Base-by-base conservation (phyloP, 2,113 vertebrate genomes). In the Cariama cristata region DNA sequence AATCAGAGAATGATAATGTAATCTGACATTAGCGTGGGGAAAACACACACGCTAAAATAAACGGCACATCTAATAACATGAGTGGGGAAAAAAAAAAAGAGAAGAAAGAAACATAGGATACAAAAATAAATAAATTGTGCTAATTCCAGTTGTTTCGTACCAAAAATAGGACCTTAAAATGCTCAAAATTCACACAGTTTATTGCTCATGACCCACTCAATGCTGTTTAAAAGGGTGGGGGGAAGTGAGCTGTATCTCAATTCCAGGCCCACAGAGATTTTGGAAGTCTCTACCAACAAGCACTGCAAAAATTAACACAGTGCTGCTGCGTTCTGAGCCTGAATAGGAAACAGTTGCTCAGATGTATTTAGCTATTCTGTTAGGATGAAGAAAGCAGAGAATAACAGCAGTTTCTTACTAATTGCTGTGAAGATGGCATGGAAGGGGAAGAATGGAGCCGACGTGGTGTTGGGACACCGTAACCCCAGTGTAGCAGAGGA, bases 51-150 rank as follows among this genome's bases (percentile, higher is more conserved):
- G 26, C 17, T 19, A 40, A 72, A 52, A 67, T 58, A 62, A 63
- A 59, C 9, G 2, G 5, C 12, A 72, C 67, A 32, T 26, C 24
- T 53, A 75, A 55, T 18, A 79, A 45, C 11, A 49, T 17, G 2
- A 7, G 7, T 38, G 8, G 2, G 8, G 5, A 1, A 6, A 2
- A 9, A 16, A 7, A 20, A 38, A 12, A 15, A 14, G 45, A 45
- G 4, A 38, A 33, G 1, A 81, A 44, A 77, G 1, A 60, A 80
- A 45, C 5, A 63, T 2, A 2, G 11, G 16, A 38, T 18, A n/a
- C 0, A 14, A 50, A 28, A 27, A 12, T 33, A 69, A 72, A 64
- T 32, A 53, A 60, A 33, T 32, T 14, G 1, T 44, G 33, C 2
- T 50, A 42, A 45, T 77, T 91, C 17, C 18, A 14, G 12, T 23